phyloP scores from a whole-genome alignment of 2,797 vertebrate species.

The Pipistrellus pipistrellus region DNA sequence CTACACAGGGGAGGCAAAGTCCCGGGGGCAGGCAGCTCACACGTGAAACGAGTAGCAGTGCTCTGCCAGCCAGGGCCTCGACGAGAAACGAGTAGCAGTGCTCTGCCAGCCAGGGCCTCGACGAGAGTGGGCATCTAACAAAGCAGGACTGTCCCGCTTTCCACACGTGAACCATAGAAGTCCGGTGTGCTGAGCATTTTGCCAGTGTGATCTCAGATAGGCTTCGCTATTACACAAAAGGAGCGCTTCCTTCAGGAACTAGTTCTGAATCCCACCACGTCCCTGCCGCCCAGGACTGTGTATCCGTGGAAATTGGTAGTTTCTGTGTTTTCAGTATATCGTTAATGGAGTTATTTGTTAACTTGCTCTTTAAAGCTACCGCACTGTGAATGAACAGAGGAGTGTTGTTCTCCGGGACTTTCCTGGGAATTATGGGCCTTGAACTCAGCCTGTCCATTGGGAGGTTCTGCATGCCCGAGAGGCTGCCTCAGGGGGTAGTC shows the following conservation, averaged over 20 bases:
- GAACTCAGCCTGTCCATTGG: not conserved
- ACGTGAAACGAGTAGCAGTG: not conserved
- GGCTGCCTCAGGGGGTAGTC: not conserved
- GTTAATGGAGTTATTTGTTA: slow-evolving; percentile 18
- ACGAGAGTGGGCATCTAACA: not conserved
- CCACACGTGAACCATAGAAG: not conserved
- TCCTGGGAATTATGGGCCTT: not conserved
- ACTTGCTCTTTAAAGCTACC: slow-evolving; percentile 39
- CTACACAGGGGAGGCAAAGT: not conserved
- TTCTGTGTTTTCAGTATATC: not conserved
- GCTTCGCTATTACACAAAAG: slow-evolving; percentile 5
- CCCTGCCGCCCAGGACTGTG: not conserved
- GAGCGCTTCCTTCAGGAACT: not conserved
- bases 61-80: slow-evolving; percentile 39
- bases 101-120: slow-evolving; percentile 39
- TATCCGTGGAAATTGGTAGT: not conserved
- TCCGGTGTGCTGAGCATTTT: not conserved
- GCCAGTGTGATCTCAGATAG: not conserved
- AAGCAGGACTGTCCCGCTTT: not conserved
- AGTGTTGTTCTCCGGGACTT: not conserved
- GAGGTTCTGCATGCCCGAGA: not conserved
- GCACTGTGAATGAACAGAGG: not conserved
- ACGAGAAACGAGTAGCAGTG: not conserved
- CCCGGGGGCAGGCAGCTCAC: not conserved
- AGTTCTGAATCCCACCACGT: not conserved